A percentile compares a stretch with the other conserved stretches of the same genome.
Evolutionary conservation across 2,888 invertebrate species (phyloP).

Genomic region (Atethmia centrago): DNA sequence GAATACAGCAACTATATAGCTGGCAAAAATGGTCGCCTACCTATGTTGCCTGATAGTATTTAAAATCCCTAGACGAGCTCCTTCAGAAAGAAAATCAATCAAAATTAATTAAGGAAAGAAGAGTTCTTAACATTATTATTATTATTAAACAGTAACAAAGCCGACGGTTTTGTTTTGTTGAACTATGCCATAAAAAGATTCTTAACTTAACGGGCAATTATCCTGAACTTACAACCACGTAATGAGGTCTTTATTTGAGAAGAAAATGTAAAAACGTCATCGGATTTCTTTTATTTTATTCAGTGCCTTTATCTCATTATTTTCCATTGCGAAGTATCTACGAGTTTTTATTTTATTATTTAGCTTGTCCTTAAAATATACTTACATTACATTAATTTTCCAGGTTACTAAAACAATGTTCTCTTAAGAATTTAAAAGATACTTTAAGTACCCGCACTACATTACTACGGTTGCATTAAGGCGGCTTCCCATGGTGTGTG

Average conservation of each 20-base stretch:
- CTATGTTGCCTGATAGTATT: background rate
- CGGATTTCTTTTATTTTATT: slow-evolving; percentile 38
- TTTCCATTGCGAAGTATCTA: slow-evolving; percentile 8
- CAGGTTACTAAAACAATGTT: background rate
- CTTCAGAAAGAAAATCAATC: background rate
- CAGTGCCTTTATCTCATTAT: slow-evolving; percentile 40
- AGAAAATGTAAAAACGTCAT: slow-evolving; percentile 48
- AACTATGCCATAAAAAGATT: slow-evolving; percentile 44
- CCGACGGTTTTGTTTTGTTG: slow-evolving; percentile 22
- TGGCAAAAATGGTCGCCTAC: too few species aligned
- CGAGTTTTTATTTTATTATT: background rate
- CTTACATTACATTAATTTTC: background rate
- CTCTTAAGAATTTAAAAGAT: background rate
- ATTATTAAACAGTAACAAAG: slow-evolving; percentile 21
- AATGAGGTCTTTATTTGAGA: slow-evolving; percentile 60
- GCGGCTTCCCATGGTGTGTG: too few species aligned
- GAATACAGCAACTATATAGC: too few species aligned
- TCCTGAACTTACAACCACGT: slow-evolving; percentile 59
- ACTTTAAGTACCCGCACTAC: background rate
- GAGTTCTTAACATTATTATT: background rate
- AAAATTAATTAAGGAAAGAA: background rate
- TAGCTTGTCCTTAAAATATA: background rate
- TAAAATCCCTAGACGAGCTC: background rate
- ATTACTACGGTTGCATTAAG: background rate
- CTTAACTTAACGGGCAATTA: slow-evolving; percentile 56